A percentile compares a stretch with the other conserved stretches of the same genome.
These are phyloP conservation scores for Bombus confusus DNA, from an alignment of 1,140 invertebrate genomes.

Conservation along the genomic window DNA sequence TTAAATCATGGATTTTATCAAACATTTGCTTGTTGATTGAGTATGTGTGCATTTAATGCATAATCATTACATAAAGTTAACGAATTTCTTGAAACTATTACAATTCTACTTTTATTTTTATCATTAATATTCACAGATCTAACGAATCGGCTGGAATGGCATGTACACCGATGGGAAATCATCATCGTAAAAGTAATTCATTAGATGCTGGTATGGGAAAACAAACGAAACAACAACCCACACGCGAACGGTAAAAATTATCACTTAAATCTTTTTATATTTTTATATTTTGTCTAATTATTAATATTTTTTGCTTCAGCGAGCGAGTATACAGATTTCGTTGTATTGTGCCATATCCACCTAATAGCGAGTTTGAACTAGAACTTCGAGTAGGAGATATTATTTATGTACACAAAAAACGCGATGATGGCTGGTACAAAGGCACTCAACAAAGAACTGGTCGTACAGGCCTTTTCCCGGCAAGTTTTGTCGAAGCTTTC, in stretches of 20 bases:
- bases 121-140: conserved; percentile 68
- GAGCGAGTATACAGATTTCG: conserved; percentile 86
- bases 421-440: conserved; percentile 98
- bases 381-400: conserved; percentile 95
- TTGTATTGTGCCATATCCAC: conserved; percentile 97
- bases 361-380: conserved; percentile 95
- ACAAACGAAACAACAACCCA: conserved; percentile 80
- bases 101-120: not conserved
- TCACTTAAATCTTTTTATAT: not conserved
- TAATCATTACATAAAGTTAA: not conserved
- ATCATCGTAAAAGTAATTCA: conserved; percentile 91
- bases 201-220: conserved; percentile 86
- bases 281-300: conserved; percentile 20
- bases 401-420: conserved; percentile 95
- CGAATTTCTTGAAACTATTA: not conserved
- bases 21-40: conserved; percentile 23
- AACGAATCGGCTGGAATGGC: conserved; percentile 73
- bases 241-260: conserved; percentile 83
- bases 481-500: conserved; percentile 94
- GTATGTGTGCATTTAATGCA: not conserved
- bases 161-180: conserved; percentile 76
- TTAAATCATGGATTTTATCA: not conserved
- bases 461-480: conserved; percentile 95
- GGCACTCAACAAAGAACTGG: conserved; percentile 95
- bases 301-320: conserved; percentile 65